Evolutionary conservation across 2,113 vertebrate genomes (phyloP).

Genomic region (Takifugu bimaculatus): DNA sequence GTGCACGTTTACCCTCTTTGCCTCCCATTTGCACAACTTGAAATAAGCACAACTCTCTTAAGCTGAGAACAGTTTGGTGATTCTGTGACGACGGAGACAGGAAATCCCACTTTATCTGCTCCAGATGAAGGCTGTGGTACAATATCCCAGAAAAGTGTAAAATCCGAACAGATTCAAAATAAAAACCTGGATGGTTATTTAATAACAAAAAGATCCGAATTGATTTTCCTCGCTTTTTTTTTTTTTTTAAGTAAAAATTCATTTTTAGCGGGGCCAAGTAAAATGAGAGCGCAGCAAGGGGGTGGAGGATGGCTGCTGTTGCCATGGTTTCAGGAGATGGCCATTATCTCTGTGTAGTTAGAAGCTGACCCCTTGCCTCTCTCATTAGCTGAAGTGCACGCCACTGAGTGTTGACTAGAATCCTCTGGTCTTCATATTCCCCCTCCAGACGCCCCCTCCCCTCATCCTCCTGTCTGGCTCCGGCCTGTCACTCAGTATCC

Average conservation of each 20-base stretch:
- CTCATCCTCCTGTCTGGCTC: slow-evolving; percentile 22
- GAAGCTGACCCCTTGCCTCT: slow-evolving; percentile 68
- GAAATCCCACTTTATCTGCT: slow-evolving; percentile 66
- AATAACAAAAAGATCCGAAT: slow-evolving; percentile 52
- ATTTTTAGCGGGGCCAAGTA: slow-evolving; percentile 39
- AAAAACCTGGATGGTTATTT: slow-evolving; percentile 51
- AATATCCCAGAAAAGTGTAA: slow-evolving; percentile 62
- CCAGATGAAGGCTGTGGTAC: slow-evolving; percentile 50
- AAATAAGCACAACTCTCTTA: slow-evolving; percentile 36
- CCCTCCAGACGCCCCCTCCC: slow-evolving; percentile 11
- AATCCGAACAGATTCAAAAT: slow-evolving; percentile 24
- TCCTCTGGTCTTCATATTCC: slow-evolving; percentile 48
- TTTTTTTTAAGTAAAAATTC: slow-evolving; percentile 21
- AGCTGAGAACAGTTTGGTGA: slow-evolving; percentile 41
- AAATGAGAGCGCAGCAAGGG: slow-evolving; percentile 31
- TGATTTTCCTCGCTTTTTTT: slow-evolving; percentile 54
- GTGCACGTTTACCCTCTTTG: slow-evolving; percentile 9
- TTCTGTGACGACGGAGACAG: slow-evolving; percentile 50
- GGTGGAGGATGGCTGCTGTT: slow-evolving; percentile 57
- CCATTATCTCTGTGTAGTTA: slow-evolving; percentile 74
- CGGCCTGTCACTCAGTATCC: slow-evolving; percentile 46
- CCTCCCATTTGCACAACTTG: slow-evolving; percentile 21
- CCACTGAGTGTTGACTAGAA: slow-evolving; percentile 65
- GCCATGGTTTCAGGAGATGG: slow-evolving; percentile 72
- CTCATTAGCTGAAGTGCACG: slow-evolving; percentile 75